Evolutionary conservation across 2,888 invertebrate genomes (phyloP).

Genomic region (Antitype chi): DNA sequence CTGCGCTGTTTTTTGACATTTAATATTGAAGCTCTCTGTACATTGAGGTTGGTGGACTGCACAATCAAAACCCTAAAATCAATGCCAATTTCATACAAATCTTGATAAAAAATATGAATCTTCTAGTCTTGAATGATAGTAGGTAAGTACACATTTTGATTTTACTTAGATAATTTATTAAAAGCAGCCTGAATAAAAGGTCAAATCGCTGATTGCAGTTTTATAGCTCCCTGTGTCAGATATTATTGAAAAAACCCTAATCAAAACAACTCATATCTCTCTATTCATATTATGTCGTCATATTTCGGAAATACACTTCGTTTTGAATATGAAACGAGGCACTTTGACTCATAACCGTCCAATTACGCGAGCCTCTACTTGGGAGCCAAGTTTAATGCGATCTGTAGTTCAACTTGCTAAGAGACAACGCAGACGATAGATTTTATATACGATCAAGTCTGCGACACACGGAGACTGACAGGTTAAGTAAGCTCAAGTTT

Average conservation of each 20-base stretch:
- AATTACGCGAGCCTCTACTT: conserved; percentile 26
- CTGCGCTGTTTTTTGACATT: not conserved
- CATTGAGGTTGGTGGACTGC: not conserved
- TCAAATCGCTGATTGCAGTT: not conserved
- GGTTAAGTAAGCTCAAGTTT: not conserved
- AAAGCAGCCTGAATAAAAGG: not conserved
- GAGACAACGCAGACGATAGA: not conserved
- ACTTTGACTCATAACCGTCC: conserved; percentile 18
- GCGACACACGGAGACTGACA: not conserved
- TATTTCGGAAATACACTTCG: conserved; percentile 6
- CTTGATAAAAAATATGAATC: not conserved
- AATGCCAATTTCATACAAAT: not conserved
- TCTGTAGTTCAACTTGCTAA: conserved; percentile 27
- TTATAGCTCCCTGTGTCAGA: not conserved
- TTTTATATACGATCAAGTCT: not conserved
- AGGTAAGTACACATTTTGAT: not conserved
- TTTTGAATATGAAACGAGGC: conserved; percentile 6
- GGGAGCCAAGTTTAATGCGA: conserved; percentile 34
- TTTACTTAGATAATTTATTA: not conserved
- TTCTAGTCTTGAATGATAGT: not conserved
- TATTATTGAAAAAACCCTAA: not conserved
- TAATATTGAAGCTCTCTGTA: not conserved
- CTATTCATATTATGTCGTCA: not conserved
- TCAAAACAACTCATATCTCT: not conserved
- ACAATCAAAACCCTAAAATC: not conserved